These are phyloP conservation scores for Lasius fuliginosus DNA, from an alignment of 2,888 invertebrate genomes.

Conservation along the genomic window DNA sequence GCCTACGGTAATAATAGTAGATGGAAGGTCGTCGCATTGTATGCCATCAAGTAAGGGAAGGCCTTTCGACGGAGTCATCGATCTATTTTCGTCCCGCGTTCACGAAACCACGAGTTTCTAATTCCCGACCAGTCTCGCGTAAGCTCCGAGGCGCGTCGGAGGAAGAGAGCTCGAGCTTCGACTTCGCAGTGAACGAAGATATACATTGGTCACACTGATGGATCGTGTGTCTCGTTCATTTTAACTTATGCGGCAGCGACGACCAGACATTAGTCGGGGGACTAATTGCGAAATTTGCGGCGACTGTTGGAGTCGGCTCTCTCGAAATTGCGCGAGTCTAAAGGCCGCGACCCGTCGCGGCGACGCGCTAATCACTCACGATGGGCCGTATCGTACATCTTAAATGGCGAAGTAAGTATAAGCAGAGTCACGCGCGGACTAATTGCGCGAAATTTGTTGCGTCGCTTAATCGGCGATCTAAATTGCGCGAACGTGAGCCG, in stretches of 20 bases:
- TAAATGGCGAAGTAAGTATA: constrained; percentile 79
- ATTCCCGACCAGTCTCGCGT: constrained; percentile 62
- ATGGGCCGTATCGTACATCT: constrained; percentile 77
- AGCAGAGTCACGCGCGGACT: neutral
- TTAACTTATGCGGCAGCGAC: neutral
- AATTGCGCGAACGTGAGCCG: neutral
- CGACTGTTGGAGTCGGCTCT: neutral
- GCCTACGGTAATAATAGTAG: neutral
- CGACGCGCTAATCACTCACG: constrained; percentile 48
- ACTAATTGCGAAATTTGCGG: constrained; percentile 38
- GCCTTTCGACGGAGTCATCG: constrained; percentile 58
- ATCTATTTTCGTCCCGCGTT: constrained; percentile 71
- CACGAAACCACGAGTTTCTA: constrained; percentile 57
- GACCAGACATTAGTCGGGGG: neutral
- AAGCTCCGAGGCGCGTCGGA: constrained; percentile 63
- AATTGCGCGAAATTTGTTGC: neutral
- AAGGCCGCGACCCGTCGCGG: neutral
- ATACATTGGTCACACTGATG: constrained; percentile 29
- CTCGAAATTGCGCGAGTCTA: constrained; percentile 12
- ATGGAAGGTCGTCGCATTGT: constrained; percentile 28
- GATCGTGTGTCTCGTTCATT: constrained; percentile 4
- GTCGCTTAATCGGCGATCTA: constrained; percentile 23
- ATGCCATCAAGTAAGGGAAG: constrained; percentile 60
- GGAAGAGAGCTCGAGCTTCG: neutral
- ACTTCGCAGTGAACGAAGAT: neutral